These are phyloP conservation scores for Apodemus speciosus DNA, from an alignment of 2,113 vertebrate genomes.

Conservation along the genomic window DNA sequence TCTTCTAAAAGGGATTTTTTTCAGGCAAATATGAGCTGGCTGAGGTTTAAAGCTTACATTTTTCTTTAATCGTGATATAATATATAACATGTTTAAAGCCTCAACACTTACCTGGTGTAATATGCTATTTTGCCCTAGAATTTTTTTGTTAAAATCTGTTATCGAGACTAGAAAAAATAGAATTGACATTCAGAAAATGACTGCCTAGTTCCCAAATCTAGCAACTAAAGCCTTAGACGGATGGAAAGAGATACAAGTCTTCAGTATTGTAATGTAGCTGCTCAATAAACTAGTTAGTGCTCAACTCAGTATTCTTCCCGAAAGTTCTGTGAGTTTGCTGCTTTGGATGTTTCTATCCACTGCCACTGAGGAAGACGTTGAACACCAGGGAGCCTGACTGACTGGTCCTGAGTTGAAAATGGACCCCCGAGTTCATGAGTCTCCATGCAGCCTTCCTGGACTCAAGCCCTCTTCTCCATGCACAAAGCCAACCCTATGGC, in stretches of 20 bases:
- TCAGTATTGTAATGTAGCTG: not conserved
- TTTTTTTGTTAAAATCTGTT: not conserved
- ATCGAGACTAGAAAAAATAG: not conserved
- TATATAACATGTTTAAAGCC: not conserved
- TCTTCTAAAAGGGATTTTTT: not conserved
- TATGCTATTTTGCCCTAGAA: not conserved
- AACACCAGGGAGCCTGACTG: not conserved
- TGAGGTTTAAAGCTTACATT: not conserved
- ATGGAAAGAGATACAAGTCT: not conserved
- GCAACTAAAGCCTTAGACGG: not conserved
- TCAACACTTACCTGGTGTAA: not conserved
- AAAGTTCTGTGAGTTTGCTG: not conserved
- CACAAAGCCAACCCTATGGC: not conserved
- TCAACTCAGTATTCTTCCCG: not conserved
- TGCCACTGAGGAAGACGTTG: not conserved
- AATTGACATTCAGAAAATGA: not conserved
- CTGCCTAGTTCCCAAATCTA: not conserved
- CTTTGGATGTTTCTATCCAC: not conserved
- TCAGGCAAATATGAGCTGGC: not conserved
- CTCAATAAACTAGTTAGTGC: not conserved
- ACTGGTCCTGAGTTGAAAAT: not conserved
- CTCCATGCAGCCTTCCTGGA: not conserved
- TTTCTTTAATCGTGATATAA: constrained; percentile 20
- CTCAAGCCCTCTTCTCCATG: accelerated
- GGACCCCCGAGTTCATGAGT: not conserved